Evolutionary conservation across 1,140 invertebrate species (phyloP), one percentile per base, ranked within the genome.

Genomic region (Pogonomyrmex barbatus): DNA sequence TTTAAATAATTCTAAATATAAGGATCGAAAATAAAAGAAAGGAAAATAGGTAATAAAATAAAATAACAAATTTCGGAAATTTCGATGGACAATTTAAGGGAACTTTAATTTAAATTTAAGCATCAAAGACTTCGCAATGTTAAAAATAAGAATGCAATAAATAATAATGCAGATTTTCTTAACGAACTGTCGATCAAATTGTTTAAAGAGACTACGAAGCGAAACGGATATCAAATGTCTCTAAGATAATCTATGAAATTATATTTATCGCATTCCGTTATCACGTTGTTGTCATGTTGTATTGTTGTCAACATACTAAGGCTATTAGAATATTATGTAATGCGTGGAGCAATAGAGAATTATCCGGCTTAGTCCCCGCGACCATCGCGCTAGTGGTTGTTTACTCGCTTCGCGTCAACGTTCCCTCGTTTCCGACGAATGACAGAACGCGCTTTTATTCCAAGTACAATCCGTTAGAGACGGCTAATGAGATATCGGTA

Each of bases 401-500:
- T 36, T 79, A 65, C 12, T 71, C 24, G 14, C 9, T 56, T 52
- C 24, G 36, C 24, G 14, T 42, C 65, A 2, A 4, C 33, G 24
- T 33, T 81, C 3, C 33, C 60, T 78, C 76, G 42, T 77, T 78
- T 78, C 39, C 14, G 2, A 30, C 30, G 17, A 70, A n/a, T 24
- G 42, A 8, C 50, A 2, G 10, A 45, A 45, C 8, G 45, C 10
- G 39, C 50, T 56, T 33, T 75, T 62, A 56, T 84, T 76, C 45
- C 42, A 50, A 62, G 42, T 67, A 12, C 84, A 88, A 86, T 67
- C 87, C 85, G 62, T 87, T 86, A 58, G 47, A 50, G 47, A 50
- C 75, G 47, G 52, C 86, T 93, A 93, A 94, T 91, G 88, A 92
- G 93, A 93, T 94, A 91, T 91, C 73, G 84, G 82, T 94, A 93